Percentiles rank a stretch among this genome's conserved stretches.
These are phyloP conservation scores for Dendronephthya gigantea DNA, from an alignment of 64 coral and sea anemone species.

Conservation along the genomic window DNA sequence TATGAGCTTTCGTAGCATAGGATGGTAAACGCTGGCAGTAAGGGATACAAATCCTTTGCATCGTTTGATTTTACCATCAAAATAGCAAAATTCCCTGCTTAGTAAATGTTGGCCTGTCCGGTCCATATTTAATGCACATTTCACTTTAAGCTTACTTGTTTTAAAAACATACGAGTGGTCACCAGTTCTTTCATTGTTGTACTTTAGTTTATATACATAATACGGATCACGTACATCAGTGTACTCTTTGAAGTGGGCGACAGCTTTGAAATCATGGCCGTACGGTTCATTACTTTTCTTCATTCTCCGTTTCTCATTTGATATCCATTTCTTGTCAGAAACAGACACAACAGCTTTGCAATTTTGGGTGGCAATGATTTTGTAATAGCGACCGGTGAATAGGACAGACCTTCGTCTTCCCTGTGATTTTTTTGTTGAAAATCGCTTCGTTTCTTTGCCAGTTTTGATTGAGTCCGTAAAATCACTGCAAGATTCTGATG, in stretches of 20 bases:
- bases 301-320: neutral
- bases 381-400: too few species aligned
- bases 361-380: too few species aligned
- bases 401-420: too few species aligned
- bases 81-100: too few species aligned
- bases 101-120: neutral
- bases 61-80: neutral
- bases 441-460: too few species aligned
- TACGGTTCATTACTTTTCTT: neutral
- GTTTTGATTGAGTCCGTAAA: too few species aligned
- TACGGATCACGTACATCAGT: neutral
- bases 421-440: too few species aligned
- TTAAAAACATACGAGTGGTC: slow-evolving; percentile 8
- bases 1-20: neutral
- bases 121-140: neutral
- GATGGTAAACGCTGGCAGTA: slow-evolving; percentile 9
- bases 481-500: too few species aligned
- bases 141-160: neutral
- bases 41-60: slow-evolving; percentile 6
- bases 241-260: slow-evolving; percentile 1
- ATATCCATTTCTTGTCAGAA: slow-evolving; percentile 10
- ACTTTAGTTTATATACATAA: neutral
- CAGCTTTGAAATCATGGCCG: neutral
- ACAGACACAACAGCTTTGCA: neutral
- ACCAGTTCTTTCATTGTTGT: neutral